Evolutionary conservation across 2,797 vertebrate genomes (phyloP).

Genomic region (Chelidonichthys spinosus): DNA sequence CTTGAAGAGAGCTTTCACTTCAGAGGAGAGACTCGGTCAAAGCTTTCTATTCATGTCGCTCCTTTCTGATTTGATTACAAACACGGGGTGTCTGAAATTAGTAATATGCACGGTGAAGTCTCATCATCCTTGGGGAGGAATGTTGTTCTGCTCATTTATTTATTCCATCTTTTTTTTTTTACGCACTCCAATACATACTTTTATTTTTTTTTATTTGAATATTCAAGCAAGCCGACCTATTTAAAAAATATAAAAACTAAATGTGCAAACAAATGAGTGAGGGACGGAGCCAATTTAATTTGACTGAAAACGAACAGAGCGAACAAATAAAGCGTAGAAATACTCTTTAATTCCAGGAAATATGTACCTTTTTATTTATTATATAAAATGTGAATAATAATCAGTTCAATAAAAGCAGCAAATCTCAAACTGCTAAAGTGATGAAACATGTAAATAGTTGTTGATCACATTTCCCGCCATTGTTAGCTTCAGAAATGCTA

Average conservation of each 20-base stretch:
- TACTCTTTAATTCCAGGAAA: neutral
- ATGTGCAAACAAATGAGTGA: neutral
- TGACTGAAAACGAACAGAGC: neutral
- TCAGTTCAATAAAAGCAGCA: neutral
- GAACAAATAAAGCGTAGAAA: neutral
- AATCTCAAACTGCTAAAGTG: neutral
- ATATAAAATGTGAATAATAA: neutral
- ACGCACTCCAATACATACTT: neutral
- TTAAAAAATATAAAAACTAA: neutral
- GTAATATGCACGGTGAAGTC: neutral
- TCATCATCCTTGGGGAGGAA: neutral
- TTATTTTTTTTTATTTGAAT: neutral
- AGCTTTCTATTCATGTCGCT: neutral
- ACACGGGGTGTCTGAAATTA: neutral
- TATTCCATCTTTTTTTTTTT: neutral
- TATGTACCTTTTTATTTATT: neutral
- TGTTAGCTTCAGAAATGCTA: slow-evolving; percentile 1
- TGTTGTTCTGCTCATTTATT: neutral
- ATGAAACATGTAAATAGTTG: no score
- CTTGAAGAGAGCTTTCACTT: neutral
- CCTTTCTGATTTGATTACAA: neutral
- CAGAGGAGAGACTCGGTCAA: neutral
- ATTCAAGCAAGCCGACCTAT: neutral
- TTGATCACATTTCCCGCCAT: no score
- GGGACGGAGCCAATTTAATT: neutral